These are phyloP conservation scores for Champsocephalus esox DNA, from an alignment of 2,797 vertebrate genomes.

Conservation along the genomic window DNA sequence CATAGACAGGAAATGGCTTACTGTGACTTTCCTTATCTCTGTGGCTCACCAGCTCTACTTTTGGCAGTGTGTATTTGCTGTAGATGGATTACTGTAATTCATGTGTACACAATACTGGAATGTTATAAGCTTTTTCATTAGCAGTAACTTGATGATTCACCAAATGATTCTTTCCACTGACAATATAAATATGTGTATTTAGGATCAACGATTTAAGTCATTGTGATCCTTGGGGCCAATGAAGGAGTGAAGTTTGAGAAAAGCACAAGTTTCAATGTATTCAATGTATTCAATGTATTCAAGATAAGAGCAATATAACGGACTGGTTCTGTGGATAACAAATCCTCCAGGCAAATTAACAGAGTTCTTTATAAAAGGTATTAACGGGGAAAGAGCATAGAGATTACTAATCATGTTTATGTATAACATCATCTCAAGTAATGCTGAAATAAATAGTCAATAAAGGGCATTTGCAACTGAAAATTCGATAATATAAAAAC, in stretches of 20 bases:
- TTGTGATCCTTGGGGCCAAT: background rate
- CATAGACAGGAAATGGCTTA: slow-evolving; percentile 58
- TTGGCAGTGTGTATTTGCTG: slow-evolving; percentile 28
- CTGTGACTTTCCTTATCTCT: slow-evolving; percentile 56
- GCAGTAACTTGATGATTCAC: background rate
- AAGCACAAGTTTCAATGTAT: background rate
- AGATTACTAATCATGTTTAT: background rate
- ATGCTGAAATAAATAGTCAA: background rate
- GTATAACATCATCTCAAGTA: background rate
- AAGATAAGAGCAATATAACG: background rate
- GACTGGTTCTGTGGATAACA: background rate
- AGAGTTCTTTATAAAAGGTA: background rate
- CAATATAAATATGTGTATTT: background rate
- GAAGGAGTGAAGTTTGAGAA: background rate
- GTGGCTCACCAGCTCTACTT: slow-evolving; percentile 26
- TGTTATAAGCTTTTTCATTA: slow-evolving; percentile 3
- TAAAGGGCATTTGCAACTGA: background rate
- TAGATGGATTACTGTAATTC: slow-evolving; percentile 29
- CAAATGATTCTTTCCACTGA: background rate
- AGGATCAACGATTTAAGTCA: background rate
- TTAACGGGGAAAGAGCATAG: background rate
- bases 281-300: background rate
- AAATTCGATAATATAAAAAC: background rate
- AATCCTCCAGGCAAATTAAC: background rate
- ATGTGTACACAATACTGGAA: slow-evolving; percentile 43